Evolutionary conservation across 2,888 invertebrate genomes (phyloP), one percentile per base, ranked within the genome.

Genomic region (Eupithecia centaureata): DNA sequence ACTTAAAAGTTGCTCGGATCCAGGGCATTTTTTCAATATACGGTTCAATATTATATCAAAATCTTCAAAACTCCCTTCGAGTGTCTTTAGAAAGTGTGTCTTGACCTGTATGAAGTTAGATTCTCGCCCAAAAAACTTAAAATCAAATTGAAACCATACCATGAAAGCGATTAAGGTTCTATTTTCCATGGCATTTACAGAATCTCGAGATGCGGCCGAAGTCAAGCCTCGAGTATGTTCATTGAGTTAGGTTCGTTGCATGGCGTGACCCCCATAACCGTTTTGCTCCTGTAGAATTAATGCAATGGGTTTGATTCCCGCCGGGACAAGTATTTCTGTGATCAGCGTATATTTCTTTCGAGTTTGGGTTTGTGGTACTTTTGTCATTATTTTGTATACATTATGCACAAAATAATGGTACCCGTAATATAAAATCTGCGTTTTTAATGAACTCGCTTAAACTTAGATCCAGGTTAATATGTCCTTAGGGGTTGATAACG

Each of bases 161-260:
- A 18, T 1, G 18, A n/a, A 0, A 42, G 18, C 0, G 1, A 47
- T 47, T 10, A 47, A 47, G 47, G 18, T 47, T 42, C n/a, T 42
- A 42, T 47, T 47, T 22, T 22, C 47, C 47, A 47, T 47, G 47
- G 47, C 22, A 47, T 81, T 87, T 87, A 54, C 91, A 91, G 91
- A 90, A 74, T 65, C 84, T 67, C 85, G 79, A 66, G 86, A 82
- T 73, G 78, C 82, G 71, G 77, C 76, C 66, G 73, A 79, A 75
- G 85, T 87, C 72, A 88, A 87, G 73, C 87, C 90, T 74, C 87
- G 91, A 75, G 82, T 91, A 77, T 91, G 90, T 82, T 86, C 91
- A 65, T 82, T 91, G 83, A 91, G 90, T 86, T 92, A 92, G 92
- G 92, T 92, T 90, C 85, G 92, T 92, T 83, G 90, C 88, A 87